phyloP scores from a whole-genome alignment of 2,888 invertebrate genomes.

The Caenorhabditis doughertyi region DNA sequence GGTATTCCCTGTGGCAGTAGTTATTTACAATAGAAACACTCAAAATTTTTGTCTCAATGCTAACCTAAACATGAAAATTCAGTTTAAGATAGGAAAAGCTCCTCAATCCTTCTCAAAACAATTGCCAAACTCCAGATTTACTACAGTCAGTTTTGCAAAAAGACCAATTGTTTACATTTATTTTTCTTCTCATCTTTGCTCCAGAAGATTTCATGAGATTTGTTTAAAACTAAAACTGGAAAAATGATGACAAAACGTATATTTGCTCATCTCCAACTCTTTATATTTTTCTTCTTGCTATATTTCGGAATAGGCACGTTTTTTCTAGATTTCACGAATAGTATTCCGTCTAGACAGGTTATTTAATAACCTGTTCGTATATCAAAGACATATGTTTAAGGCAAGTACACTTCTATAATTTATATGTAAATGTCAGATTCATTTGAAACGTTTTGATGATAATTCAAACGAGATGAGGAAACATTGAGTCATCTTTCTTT shows the following conservation, averaged over 20 bases:
- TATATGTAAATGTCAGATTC: constrained; percentile 5
- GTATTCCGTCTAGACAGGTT: constrained; percentile 1
- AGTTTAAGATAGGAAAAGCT: too few relatives aligned
- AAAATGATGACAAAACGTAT: constrained; percentile 15
- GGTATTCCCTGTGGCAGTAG: too few relatives aligned
- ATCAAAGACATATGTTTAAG: not conserved
- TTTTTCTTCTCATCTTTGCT: not conserved
- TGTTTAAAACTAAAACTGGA: not conserved
- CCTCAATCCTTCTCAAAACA: too few relatives aligned
- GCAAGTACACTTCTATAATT: not conserved
- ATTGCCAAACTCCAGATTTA: too few relatives aligned
- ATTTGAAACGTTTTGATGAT: constrained; percentile 23
- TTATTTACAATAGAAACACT: too few relatives aligned
- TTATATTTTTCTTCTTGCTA: not conserved
- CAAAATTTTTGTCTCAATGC: too few relatives aligned
- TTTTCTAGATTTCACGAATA: constrained; percentile 4
- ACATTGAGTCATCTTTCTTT: not conserved
- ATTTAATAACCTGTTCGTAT: not conserved
- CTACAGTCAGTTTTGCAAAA: too few relatives aligned
- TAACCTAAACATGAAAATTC: too few relatives aligned
- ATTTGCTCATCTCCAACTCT: not conserved
- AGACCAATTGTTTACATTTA: too few relatives aligned
- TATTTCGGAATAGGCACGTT: constrained; percentile 6
- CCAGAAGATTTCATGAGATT: not conserved
- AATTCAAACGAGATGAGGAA: constrained; percentile 11